Percentiles rank a stretch among this genome's conserved stretches.
These are phyloP conservation scores for Megaceryle maxima DNA, from an alignment of 2,113 vertebrate species.

Conservation along the genomic window DNA sequence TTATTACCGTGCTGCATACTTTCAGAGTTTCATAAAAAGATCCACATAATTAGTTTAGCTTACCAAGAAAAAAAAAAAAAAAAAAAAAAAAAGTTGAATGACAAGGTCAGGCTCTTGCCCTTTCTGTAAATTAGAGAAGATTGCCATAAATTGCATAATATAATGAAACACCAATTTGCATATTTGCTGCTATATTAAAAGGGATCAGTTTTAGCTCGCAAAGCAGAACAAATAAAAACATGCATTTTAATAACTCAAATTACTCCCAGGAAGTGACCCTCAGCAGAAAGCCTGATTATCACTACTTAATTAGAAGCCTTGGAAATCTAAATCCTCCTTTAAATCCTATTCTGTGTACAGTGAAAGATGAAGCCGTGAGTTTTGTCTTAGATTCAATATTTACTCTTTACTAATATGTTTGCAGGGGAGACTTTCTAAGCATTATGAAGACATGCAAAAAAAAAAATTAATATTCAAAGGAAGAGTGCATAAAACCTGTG, in stretches of 20 bases:
- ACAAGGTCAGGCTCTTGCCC: constrained; percentile 94
- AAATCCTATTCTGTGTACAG: constrained; percentile 87
- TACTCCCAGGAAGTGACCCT: constrained; percentile 97
- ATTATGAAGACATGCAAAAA: constrained; percentile 83
- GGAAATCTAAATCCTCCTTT: constrained; percentile 87
- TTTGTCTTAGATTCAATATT: constrained; percentile 99
- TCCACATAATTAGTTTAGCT: constrained; percentile 90
- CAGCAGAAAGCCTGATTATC: constrained; percentile 94
- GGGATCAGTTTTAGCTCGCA: constrained; percentile 94
- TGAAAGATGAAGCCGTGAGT: constrained; percentile 89
- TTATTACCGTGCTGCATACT: constrained; percentile 72
- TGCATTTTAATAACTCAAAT: constrained; percentile 99
- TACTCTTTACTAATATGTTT: constrained; percentile 97
- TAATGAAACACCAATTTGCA: constrained; percentile 99
- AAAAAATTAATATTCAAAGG: constrained; percentile 86
- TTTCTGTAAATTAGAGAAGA: constrained; percentile 98
- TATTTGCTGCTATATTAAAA: constrained; percentile 99
- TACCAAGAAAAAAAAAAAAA: constrained; percentile 66
- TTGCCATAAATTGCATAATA: constrained; percentile 89
- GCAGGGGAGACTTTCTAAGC: constrained; percentile 87
- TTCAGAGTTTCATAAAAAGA: constrained; percentile 81
- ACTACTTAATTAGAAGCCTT: constrained; percentile 98
- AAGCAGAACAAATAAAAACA: constrained; percentile 97
- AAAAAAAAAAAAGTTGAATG: constrained; percentile 85
- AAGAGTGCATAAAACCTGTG: constrained; percentile 87